Conservation (phyloP, 2,888 invertebrate genomes). For the Lasioglossum morio region DNA sequence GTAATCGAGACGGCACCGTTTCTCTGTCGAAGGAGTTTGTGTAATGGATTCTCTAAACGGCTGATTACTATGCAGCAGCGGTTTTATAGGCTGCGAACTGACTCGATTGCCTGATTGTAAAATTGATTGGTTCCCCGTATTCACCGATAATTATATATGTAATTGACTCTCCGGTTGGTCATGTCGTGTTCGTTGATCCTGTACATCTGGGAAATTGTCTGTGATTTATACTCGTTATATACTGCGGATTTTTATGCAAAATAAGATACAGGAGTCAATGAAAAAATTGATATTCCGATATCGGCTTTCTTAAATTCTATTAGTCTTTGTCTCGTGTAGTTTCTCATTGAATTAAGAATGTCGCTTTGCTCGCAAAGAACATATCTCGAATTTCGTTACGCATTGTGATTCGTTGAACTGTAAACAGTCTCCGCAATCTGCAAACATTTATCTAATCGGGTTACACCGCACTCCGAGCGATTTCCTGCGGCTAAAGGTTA, state of each 20-base stretch:
- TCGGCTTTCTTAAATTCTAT: too few relatives aligned
- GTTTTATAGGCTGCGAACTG: neutral
- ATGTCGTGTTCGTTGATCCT: neutral
- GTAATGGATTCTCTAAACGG: slow-evolving; percentile 1
- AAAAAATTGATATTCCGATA: too few relatives aligned
- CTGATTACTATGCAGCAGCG: neutral
- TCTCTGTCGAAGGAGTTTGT: neutral
- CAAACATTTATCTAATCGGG: neutral
- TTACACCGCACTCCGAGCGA: neutral
- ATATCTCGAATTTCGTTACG: neutral
- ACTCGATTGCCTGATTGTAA: neutral
- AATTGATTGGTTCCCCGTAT: neutral
- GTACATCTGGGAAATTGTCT: neutral
- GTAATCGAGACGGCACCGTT: neutral
- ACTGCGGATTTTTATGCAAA: too few relatives aligned
- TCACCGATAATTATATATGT: neutral
- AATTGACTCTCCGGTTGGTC: neutral
- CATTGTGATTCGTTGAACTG: neutral
- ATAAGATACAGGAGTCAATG: too few relatives aligned
- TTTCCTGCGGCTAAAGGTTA: neutral
- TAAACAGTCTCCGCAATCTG: neutral
- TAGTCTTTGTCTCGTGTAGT: neutral
- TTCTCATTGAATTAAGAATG: neutral
- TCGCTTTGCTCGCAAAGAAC: neutral
- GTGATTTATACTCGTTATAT: neutral